These are phyloP conservation scores for Bactericera cockerelli DNA, from an alignment of 1,140 invertebrate genomes.

Conservation along the genomic window DNA sequence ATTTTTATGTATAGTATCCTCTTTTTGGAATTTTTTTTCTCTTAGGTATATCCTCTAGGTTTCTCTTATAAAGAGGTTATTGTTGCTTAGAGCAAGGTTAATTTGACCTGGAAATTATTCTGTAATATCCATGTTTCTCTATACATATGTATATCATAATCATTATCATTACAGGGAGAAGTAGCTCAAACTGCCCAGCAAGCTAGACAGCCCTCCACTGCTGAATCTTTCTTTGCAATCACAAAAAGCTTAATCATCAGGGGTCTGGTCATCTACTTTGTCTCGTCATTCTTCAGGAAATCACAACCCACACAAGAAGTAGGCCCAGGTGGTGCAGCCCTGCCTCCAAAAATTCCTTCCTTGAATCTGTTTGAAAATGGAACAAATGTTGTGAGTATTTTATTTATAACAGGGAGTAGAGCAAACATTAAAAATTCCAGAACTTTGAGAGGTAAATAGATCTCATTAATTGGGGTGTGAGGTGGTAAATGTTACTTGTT, in stretches of 20 bases:
- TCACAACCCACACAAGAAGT: constrained; percentile 33
- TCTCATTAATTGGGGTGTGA: no score
- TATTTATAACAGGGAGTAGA: background rate
- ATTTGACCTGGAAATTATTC: no score
- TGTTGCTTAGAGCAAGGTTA: no score
- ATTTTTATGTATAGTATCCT: no score
- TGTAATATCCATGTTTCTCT: no score
- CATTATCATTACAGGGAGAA: constrained; percentile 6
- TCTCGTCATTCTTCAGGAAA: constrained; percentile 74
- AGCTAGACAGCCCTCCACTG: constrained; percentile 43
- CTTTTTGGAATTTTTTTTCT: no score
- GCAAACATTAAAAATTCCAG: background rate
- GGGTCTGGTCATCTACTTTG: constrained; percentile 84
- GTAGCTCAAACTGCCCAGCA: constrained; percentile 23
- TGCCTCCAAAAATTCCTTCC: constrained; percentile 37
- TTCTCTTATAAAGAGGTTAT: no score
- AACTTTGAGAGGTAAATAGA: no score
- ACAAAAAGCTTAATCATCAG: constrained; percentile 68
- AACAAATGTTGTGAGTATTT: constrained; percentile 42
- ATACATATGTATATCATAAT: no score
- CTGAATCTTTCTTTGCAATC: constrained; percentile 68
- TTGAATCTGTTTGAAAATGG: constrained; percentile 74
- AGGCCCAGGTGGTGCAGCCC: constrained; percentile 25
- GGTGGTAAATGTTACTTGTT: no score
- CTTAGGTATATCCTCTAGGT: no score